Percentiles rank a stretch among this genome's conserved stretches.
phyloP scores from a whole-genome alignment of 2,888 invertebrate species.

The Lasioglossum zephyrum region DNA sequence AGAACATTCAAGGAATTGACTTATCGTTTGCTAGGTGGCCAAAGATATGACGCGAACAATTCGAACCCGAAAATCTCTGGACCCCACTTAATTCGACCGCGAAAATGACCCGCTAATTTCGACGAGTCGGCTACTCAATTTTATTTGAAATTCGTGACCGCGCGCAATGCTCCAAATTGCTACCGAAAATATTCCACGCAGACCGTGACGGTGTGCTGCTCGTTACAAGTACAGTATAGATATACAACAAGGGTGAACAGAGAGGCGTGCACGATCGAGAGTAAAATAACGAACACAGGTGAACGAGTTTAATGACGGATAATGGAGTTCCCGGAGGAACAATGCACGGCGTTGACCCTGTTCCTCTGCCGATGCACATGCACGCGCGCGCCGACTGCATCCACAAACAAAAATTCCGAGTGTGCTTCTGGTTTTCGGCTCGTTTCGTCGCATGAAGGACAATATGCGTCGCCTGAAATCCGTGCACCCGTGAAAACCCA shows the following conservation, averaged over 20 bases:
- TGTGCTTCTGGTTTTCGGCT: slow-evolving; percentile 30
- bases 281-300: slow-evolving; percentile 35
- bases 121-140: neutral
- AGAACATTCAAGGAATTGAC: neutral
- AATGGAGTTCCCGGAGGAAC: slow-evolving; percentile 30
- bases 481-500: slow-evolving; percentile 12
- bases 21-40: neutral
- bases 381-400: neutral
- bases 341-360: slow-evolving; percentile 25
- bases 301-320: slow-evolving; percentile 43
- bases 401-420: slow-evolving; percentile 19
- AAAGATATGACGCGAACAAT: neutral
- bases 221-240: slow-evolving; percentile 26
- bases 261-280: neutral
- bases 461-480: neutral
- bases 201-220: slow-evolving; percentile 1
- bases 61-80: neutral
- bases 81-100: neutral
- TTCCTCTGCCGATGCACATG: slow-evolving; percentile 13
- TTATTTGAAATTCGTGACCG: slow-evolving; percentile 7
- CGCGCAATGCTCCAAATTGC: neutral
- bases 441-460: neutral
- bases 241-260: neutral
- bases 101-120: neutral
- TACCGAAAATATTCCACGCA: neutral